A percentile compares a stretch with the other conserved stretches of the same genome.
Conservation (phyloP, 2,113 vertebrate species). For the Erythrocercus mccallii region DNA sequence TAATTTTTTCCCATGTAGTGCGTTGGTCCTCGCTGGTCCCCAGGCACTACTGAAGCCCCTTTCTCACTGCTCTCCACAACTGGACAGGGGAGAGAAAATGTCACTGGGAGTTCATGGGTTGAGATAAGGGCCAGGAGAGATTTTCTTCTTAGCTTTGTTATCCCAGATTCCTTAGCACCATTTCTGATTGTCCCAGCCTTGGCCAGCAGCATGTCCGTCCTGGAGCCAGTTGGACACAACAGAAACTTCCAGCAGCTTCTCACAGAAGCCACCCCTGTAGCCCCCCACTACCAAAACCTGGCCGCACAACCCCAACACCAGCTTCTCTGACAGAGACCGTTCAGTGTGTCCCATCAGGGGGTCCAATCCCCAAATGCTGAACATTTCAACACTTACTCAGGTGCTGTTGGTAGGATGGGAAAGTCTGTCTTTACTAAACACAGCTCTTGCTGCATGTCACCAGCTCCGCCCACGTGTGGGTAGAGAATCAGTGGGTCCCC, state of each 20-base stretch:
- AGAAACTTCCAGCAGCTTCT: background rate
- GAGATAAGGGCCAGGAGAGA: background rate
- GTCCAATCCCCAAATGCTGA: background rate
- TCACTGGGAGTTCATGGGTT: background rate
- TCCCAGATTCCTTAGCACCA: background rate
- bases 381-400: background rate
- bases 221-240: background rate
- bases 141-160: background rate
- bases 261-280: background rate
- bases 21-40: background rate
- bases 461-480: background rate
- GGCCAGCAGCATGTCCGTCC: background rate
- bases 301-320: background rate
- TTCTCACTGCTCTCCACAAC: background rate
- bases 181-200: background rate
- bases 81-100: background rate
- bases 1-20: background rate
- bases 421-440: background rate
- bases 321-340: background rate
- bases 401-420: background rate
- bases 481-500: background rate
- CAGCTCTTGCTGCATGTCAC: accelerated
- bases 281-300: background rate
- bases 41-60: background rate
- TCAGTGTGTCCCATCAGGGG: background rate